phyloP scores from a whole-genome alignment of 1,140 invertebrate genomes.

The Reticulitermes speratus region DNA sequence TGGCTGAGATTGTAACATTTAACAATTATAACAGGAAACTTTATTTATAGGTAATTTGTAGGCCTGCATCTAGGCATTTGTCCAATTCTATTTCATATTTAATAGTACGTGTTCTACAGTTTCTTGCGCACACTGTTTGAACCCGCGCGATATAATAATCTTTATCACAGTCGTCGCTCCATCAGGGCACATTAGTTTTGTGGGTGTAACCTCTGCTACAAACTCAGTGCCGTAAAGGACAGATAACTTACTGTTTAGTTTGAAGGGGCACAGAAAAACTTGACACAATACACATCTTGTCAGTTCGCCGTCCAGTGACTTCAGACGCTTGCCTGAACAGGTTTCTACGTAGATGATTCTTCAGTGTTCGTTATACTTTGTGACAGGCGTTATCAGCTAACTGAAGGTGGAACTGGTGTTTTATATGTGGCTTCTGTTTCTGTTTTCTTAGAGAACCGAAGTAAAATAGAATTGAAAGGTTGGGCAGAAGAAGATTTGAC shows the following conservation, averaged over 20 bases:
- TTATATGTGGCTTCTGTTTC: conserved; percentile 1
- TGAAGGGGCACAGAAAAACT: background rate
- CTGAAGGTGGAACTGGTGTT: background rate
- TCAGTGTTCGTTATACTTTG: background rate
- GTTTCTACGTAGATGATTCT: background rate
- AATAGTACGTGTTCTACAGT: too few relatives aligned
- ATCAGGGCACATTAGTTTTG: too few relatives aligned
- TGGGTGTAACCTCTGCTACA: background rate
- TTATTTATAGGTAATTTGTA: too few relatives aligned
- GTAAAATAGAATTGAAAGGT: background rate
- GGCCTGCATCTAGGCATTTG: too few relatives aligned
- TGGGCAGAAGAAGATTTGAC: background rate
- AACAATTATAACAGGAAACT: too few relatives aligned
- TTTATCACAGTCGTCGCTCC: too few relatives aligned
- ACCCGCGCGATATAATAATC: too few relatives aligned
- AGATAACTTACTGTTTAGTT: background rate
- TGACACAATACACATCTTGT: background rate
- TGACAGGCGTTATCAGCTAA: conserved; percentile 3
- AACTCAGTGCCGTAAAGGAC: background rate
- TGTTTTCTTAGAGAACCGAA: background rate
- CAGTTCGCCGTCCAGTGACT: background rate
- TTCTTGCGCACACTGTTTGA: too few relatives aligned
- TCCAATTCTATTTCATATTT: too few relatives aligned
- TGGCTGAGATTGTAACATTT: too few relatives aligned
- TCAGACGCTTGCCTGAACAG: background rate